Evolutionary conservation across 2,888 invertebrate genomes (phyloP), one percentile per base, ranked within the genome.

Genomic region (Diarsia dahlii): DNA sequence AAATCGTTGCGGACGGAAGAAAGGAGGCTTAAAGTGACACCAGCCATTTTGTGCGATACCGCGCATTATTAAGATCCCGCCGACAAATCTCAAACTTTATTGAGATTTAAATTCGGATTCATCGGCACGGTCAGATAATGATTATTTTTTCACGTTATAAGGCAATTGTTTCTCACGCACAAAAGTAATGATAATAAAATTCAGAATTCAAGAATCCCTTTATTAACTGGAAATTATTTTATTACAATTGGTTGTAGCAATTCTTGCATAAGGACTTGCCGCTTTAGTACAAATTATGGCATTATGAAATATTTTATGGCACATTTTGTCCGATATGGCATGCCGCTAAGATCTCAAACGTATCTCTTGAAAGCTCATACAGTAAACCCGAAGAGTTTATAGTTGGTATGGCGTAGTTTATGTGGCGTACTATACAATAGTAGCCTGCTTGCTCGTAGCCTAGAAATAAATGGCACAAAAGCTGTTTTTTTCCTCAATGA

Each of bases 1-100:
- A 95, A 95, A 93, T 93, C 89, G 87, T 88, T 89, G 91, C 91
- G 90, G 92, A 92, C 93, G 93, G 92, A 94, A 94, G 92, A 93
- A 94, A 92, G 92, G 93, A 91, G 91, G 86, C 69, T 90, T 91
- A 88, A 92, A 92, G 92, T 92, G 93, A 92, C 92, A 93, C 89
- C 90, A 87, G 90, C 90, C 91, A 92, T 92, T 91, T 89, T 91
- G 89, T 68, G 71, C 74, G 73, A 81, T 87, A 85, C 76, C 75
- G 80, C 83, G 66, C 69, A 70, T 79, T 87, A 81, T 87, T 80
- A 91, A 91, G 85, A 92, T 93, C n/a, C n/a, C 92, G 92, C 91
- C 91, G 92, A 92, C 94, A 94, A 93, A 93, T 94, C 92, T 90
- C 87, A 69, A 86, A 89, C 87, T 93, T 94, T 94, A 94, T 94